A percentile compares a stretch with the other conserved stretches of the same genome.
These are phyloP conservation scores for Columba guinea DNA, from an alignment of 2,797 vertebrate species.

Conservation along the genomic window DNA sequence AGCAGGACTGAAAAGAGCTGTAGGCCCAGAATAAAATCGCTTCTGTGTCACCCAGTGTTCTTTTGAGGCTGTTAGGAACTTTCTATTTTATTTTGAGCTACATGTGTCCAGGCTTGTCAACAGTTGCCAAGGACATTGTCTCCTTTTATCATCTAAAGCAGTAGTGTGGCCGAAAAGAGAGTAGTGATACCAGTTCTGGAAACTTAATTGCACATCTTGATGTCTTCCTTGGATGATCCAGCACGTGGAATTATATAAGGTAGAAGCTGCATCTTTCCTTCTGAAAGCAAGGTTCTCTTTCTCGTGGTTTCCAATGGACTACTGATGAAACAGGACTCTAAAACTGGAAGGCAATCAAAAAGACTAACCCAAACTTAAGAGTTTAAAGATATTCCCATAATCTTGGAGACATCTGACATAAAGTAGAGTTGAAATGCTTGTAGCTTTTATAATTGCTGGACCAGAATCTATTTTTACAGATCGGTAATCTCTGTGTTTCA, in stretches of 20 bases:
- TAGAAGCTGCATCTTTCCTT: background rate
- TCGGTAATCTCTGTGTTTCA: background rate
- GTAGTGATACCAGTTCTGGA: background rate
- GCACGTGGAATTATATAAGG: background rate
- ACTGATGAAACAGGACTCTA: background rate
- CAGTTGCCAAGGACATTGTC: background rate
- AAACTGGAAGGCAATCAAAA: background rate
- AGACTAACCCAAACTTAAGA: background rate
- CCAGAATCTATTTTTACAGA: background rate
- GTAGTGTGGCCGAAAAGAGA: background rate
- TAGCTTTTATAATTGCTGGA: background rate
- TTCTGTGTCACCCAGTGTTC: background rate
- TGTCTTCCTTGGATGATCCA: background rate
- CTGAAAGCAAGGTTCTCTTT: background rate
- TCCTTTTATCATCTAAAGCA: background rate
- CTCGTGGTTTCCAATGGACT: background rate
- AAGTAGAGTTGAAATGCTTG: background rate
- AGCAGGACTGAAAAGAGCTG: background rate
- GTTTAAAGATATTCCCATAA: background rate
- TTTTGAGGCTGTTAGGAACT: background rate
- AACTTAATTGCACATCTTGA: background rate
- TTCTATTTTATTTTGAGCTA: background rate
- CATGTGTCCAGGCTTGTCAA: background rate
- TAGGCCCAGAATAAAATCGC: background rate
- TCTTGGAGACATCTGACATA: background rate